Base-by-base conservation (phyloP, 2,113 vertebrate species). In the Neomonachus schauinslandi region DNA sequence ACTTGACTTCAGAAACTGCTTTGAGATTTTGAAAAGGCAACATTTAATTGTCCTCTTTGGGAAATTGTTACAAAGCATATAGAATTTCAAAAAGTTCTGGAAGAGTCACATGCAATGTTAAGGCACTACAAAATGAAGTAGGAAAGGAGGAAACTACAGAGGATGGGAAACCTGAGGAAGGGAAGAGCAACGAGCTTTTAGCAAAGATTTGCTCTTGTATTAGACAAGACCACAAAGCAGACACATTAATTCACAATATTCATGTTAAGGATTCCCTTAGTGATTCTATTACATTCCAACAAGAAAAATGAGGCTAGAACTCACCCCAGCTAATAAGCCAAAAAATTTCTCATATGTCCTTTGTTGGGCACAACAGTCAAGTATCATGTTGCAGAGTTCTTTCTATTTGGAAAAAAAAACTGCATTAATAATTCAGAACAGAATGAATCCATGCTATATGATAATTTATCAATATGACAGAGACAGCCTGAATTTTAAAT, bases 261-360 rank as follows among this genome's bases (percentile, higher is more conserved):
- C 19, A 67, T 91, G 46, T 46, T 72, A 89, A 77, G 22, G 96
- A 96, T 72, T 89, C 36, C 24, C 2, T 74, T 87, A 51, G 26
- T 85, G 24, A n/a, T 24, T 92, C 31, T 80, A 89, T 89, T 63
- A 96, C 97, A 97, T 94, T 83, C 24, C 76, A 22, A 94, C 51
- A 98, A 61, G 42, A 90, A 88, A 95, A 95, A 67, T 7, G 21
- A 95, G 26, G 31, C 36, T 9, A 74, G 61, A 90, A 98, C 99
- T 99, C 98, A 99, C 99, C 99, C 99, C 99, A 36, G 99, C 99
- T 91, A 99, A 98, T 65, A 99, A 99, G 16, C 99, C 99, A 49
- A 99, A 99, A 99, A 99, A 99, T 98, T 99, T 99, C 97, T 99
- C 99, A 0, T 99, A 99, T 4, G 99, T 99, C 93, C 99, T 99